Conservation (phyloP, 1,140 invertebrate species). For the Drosophila navojoa region DNA sequence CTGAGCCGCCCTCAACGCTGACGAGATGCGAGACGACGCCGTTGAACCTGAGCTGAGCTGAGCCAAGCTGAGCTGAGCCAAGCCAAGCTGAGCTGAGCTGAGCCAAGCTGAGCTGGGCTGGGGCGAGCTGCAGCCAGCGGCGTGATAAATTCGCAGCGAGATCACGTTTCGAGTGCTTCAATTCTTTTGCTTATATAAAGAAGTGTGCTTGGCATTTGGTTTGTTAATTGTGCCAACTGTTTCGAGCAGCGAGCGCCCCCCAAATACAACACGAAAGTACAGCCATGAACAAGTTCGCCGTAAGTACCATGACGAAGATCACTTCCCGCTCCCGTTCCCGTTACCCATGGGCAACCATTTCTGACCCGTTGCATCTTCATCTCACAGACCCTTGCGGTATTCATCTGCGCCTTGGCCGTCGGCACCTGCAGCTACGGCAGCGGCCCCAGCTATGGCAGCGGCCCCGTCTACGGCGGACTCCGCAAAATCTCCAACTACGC, state of each 20-base stretch:
- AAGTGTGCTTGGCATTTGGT: slow-evolving; percentile 75
- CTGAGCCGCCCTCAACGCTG: background rate
- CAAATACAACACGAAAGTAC: slow-evolving; percentile 43
- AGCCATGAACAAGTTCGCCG: slow-evolving; percentile 77
- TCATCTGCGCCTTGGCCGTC: slow-evolving; percentile 63
- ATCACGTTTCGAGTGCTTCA: slow-evolving; percentile 76
- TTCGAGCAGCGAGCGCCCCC: slow-evolving; percentile 59
- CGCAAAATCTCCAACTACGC: slow-evolving; percentile 34
- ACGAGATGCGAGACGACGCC: slow-evolving; percentile 6
- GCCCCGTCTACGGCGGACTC: slow-evolving; percentile 23
- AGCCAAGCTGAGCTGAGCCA: background rate
- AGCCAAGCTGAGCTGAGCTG: slow-evolving; percentile 22
- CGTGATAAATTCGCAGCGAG: slow-evolving; percentile 74
- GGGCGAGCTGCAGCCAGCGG: slow-evolving; percentile 28
- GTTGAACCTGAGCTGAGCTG: background rate
- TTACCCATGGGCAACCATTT: slow-evolving; percentile 23
- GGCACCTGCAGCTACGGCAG: slow-evolving; percentile 51
- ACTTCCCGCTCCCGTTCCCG: slow-evolving; percentile 13
- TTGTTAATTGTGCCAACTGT: slow-evolving; percentile 81
- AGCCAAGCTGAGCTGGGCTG: slow-evolving; percentile 8
- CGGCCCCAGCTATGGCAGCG: background rate
- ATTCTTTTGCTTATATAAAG: slow-evolving; percentile 79
- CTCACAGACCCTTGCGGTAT: slow-evolving; percentile 57
- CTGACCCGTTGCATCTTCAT: background rate
- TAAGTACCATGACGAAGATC: slow-evolving; percentile 52